phyloP scores from a whole-genome alignment of 1,140 invertebrate genomes.

The Aphis gossypii region DNA sequence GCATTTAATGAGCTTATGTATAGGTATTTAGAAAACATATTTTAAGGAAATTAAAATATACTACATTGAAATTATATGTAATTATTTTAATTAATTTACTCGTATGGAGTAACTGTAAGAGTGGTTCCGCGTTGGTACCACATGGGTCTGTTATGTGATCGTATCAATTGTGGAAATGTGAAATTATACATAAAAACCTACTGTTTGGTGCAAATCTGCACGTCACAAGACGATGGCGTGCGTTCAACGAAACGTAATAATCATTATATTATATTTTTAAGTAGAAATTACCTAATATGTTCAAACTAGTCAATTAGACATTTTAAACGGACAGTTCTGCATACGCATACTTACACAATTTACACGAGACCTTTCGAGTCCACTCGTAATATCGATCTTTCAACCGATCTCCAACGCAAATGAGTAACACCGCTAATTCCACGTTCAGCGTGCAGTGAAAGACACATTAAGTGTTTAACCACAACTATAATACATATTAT shows the following conservation, averaged over 20 bases:
- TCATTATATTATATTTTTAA: not conserved
- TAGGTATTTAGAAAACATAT: not conserved
- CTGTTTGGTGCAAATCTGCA: not conserved
- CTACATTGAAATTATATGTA: not conserved
- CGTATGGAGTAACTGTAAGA: not conserved
- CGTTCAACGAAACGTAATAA: not conserved
- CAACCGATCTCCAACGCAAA: not conserved
- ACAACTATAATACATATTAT: not conserved
- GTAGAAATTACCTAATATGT: not conserved
- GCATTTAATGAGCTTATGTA: not conserved
- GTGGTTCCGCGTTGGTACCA: not conserved
- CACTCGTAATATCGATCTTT: not conserved
- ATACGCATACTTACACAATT: no score
- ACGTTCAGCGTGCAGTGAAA: not conserved
- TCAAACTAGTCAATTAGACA: not conserved
- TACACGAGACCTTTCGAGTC: not conserved
- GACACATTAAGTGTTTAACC: not conserved
- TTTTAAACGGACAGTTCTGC: not conserved
- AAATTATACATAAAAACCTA: not conserved
- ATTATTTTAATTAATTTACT: not conserved
- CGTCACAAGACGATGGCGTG: not conserved
- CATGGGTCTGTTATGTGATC: not conserved
- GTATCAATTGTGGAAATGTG: not conserved
- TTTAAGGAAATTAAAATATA: no score
- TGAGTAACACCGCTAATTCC: not conserved